These are phyloP conservation scores for Coracopsis vasa DNA, from an alignment of 2,113 vertebrate genomes.

Conservation along the genomic window DNA sequence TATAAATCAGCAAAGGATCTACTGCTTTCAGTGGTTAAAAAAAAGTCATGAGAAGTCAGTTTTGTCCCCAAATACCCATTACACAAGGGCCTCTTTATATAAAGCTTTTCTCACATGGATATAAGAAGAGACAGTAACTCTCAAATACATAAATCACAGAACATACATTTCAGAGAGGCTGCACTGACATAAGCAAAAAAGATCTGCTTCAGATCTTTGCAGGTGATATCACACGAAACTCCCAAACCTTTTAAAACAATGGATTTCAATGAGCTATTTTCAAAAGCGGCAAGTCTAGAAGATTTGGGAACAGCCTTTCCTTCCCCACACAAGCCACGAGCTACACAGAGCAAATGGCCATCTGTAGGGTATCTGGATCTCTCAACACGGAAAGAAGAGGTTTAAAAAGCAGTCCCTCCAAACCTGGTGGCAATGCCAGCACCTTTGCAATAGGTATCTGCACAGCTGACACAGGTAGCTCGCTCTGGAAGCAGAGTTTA, in stretches of 20 bases:
- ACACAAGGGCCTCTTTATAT: background rate
- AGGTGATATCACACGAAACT: background rate
- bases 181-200: background rate
- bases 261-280: background rate
- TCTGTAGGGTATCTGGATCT: background rate
- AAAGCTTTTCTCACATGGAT: background rate
- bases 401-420: background rate
- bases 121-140: background rate
- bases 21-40: background rate
- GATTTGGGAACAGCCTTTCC: background rate
- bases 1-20: background rate
- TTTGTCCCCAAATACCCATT: background rate
- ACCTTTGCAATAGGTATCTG: background rate
- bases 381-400: background rate
- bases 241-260: background rate
- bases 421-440: background rate
- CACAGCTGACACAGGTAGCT: background rate
- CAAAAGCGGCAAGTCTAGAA: background rate
- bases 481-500: background rate
- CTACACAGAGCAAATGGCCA: background rate
- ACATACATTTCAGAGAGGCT: background rate
- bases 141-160: background rate
- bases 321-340: fast-evolving
- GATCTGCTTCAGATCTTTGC: background rate
- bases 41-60: background rate